phyloP scores from a whole-genome alignment of 1,140 invertebrate genomes.

The Drosophila chauvacae region DNA sequence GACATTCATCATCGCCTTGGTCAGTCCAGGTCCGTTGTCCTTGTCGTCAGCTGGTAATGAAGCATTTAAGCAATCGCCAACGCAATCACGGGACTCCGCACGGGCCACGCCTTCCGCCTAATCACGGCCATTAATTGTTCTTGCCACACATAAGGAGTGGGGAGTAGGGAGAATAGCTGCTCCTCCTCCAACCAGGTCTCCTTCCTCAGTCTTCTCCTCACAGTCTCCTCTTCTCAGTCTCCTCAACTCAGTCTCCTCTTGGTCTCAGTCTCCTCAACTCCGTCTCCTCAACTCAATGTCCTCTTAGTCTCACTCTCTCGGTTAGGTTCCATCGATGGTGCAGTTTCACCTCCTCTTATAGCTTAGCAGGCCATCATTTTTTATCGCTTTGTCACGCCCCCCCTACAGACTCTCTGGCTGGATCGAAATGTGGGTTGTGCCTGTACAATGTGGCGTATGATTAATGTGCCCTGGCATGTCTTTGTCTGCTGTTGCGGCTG shows the following conservation, averaged over 20 bases:
- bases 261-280: too few species aligned
- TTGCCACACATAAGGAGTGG: conserved; percentile 7
- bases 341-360: not conserved
- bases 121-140: conserved; percentile 59
- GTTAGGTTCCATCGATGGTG: not conserved
- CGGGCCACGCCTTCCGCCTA: conserved; percentile 24
- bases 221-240: not conserved
- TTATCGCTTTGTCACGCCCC: conserved; percentile 63
- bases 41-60: conserved; percentile 44
- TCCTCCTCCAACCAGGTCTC: not conserved
- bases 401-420: conserved; percentile 7
- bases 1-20: conserved; percentile 46
- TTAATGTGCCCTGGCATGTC: conserved; percentile 60
- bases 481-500: conserved; percentile 46
- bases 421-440: conserved; percentile 25
- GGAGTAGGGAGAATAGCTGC: not conserved
- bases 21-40: not conserved
- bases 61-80: conserved; percentile 32
- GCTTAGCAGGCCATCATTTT: conserved; percentile 60
- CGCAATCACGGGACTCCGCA: conserved; percentile 6
- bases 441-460: conserved; percentile 75
- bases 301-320: not conserved
- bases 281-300: too few species aligned
- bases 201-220: not conserved
- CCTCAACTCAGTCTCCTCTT: too few species aligned